Evolutionary conservation across 2,797 vertebrate genomes (phyloP), one percentile per base, ranked within the genome.

Genomic region (Odontamblyopus rebecca): DNA sequence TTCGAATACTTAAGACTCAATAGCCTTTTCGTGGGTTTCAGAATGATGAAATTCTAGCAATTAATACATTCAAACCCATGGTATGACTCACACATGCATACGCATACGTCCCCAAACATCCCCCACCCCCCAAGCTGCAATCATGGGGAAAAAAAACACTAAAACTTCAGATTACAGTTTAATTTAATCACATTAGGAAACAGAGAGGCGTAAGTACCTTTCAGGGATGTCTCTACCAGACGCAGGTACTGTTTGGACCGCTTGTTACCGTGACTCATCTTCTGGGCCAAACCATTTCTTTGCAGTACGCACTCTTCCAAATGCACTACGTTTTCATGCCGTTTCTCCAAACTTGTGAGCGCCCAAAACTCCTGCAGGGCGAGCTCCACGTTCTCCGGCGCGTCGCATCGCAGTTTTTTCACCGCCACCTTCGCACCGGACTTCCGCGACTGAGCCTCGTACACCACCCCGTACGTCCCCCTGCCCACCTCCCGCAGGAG

Each of bases 251-350:
- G 95, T 83, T 93, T 93, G 32, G 95, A 95, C 80, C 83, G 89
- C 84, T 96, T 97, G 88, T 95, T 95, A 8, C 97, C 96, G 70
- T 98, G 96, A 78, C 95, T 96, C 95, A 96, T 93, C 85, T 89
- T 95, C 89, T 96, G 96, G 59, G 95, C 96, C 85, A 96, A 85
- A 16, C 95, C 95, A 88, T 95, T 94, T 77, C 94, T 93, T 87
- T 98, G 97, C 68, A 98, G 91, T 70, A 98, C 96, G 66, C 97
- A 98, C 89, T 98, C 97, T 77, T 98, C 97, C 87, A 98, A 93
- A 76, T 96, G 96, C 53, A 98, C 96, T 61, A 98, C 95, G 73
- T 98, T 98, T 67, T 95, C 94, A 64, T 98, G 97, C 65, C 95
- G 93, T 77, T 96, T 95, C 75, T 95, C 94, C 73, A 98, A 91